Percentiles rank a stretch among this genome's conserved stretches.
phyloP scores from a whole-genome alignment of 2,888 invertebrate species.

The Sympetrum striolatum region DNA sequence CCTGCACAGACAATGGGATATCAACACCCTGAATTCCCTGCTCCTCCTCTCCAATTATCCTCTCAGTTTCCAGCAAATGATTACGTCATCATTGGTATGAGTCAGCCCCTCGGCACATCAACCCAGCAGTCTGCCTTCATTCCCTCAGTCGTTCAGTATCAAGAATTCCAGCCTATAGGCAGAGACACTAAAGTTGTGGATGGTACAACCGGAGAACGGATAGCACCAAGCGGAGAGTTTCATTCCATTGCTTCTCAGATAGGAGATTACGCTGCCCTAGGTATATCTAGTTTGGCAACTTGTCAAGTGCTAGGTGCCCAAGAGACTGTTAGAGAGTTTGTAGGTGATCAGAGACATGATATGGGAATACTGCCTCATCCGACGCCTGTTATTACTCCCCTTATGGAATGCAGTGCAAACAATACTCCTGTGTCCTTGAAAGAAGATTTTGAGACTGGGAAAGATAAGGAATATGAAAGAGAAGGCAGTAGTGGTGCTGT shows the following conservation, averaged over 20 bases:
- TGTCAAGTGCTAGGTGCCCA: background rate
- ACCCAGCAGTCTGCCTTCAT: background rate
- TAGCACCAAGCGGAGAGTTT: background rate
- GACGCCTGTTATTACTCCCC: slow-evolving; percentile 19
- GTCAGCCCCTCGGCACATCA: background rate
- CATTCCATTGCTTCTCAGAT: background rate
- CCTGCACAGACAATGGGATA: background rate
- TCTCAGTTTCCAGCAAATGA: background rate
- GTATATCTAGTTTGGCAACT: background rate
- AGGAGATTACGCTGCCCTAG: background rate
- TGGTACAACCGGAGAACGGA: background rate
- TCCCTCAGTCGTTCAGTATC: background rate
- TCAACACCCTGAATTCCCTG: slow-evolving; percentile 21
- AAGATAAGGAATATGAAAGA: slow-evolving; percentile 31
- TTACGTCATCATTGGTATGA: slow-evolving; percentile 13
- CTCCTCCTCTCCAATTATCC: background rate
- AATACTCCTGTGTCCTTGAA: slow-evolving; percentile 46
- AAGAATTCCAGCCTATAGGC: background rate
- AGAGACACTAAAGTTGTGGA: background rate
- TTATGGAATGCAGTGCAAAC: slow-evolving; percentile 44
- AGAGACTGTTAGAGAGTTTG: background rate
- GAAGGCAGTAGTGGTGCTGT: background rate
- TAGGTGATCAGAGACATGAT: slow-evolving; percentile 6
- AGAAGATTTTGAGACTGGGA: slow-evolving; percentile 39
- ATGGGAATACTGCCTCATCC: slow-evolving; percentile 1